Conservation (phyloP, 2,113 vertebrate species). For the Nymphicus hollandicus region DNA sequence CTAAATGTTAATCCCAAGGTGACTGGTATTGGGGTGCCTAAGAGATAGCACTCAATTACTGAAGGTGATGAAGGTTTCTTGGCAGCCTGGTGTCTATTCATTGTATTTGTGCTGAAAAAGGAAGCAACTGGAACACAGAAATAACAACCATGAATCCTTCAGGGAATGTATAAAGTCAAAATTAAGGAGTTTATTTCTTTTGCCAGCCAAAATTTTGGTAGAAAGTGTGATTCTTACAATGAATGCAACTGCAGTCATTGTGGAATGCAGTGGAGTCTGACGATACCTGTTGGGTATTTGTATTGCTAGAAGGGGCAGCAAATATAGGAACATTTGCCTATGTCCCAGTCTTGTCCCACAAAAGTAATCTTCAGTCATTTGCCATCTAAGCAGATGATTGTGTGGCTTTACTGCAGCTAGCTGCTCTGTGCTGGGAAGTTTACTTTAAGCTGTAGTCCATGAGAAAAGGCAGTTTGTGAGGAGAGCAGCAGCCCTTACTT, state of each 20-base stretch:
- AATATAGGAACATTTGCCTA: background rate
- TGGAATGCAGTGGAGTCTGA: background rate
- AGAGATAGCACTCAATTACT: background rate
- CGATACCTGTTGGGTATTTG: background rate
- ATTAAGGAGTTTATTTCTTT: background rate
- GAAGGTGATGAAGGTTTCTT: constrained; percentile 7
- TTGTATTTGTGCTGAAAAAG: background rate
- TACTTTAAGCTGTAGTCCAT: background rate
- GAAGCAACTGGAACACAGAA: background rate
- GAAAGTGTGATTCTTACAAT: background rate
- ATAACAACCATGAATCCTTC: background rate
- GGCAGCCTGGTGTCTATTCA: background rate
- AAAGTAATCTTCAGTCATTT: background rate
- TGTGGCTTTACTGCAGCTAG: background rate
- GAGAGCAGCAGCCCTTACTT: background rate
- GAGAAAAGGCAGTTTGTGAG: background rate
- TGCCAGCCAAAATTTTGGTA: background rate
- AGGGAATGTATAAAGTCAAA: background rate
- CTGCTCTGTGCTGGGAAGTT: background rate
- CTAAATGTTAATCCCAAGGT: constrained; percentile 39
- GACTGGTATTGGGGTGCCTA: background rate
- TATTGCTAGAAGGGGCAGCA: background rate
- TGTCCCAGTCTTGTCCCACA: background rate
- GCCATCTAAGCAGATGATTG: background rate
- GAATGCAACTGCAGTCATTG: background rate